Base-by-base conservation (phyloP, 2,888 invertebrate species). In the Iphiclides podalirius region DNA sequence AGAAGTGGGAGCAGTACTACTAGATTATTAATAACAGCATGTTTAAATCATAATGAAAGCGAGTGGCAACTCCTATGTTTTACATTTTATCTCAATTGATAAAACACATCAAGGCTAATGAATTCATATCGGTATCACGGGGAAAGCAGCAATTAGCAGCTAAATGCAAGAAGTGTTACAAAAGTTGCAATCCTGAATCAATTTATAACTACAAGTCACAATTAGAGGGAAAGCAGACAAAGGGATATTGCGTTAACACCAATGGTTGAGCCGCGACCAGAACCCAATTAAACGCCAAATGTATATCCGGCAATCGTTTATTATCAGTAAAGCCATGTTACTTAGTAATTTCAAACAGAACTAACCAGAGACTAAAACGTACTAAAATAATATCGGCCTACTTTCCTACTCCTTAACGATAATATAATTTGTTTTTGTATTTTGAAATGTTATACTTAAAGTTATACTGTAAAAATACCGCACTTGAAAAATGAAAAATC, bases 131-230 rank as follows among this genome's bases (percentile, higher is more conserved):
- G 61, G 66, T 66, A 70, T 75, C 67, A 59, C 55, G 11, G 76
- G 82, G 85, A 85, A 86, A 86, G 84, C 77, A 69, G 70, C 82
- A 84, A 86, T 87, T 86, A 86, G 79, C 68, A n/a, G n/a, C n/a
- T n/a, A n/a, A n/a, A n/a, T 69, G 67, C 72, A 65, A 67, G 66
- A 73, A 78, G 79, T 83, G 81, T 80, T 83, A 82, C 83, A 80
- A 81, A 81, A 83, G 78, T 77, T 78, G 77, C 82, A 76, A 70
- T 70, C 72, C 71, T 75, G 78, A 79, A 78, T 80, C 75, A 84
- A n/a, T n/a, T n/a, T n/a, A n/a, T 79, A 77, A 77, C 75, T 77
- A 82, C 82, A 78, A 76, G 77, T 62, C 62, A 74, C 82, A 85
- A 88, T 86, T 85, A 87, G 76, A 77, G 85, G 72, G 85, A 86